phyloP scores from a whole-genome alignment of 2,113 vertebrate species.

The Apistogramma diplotaenia region DNA sequence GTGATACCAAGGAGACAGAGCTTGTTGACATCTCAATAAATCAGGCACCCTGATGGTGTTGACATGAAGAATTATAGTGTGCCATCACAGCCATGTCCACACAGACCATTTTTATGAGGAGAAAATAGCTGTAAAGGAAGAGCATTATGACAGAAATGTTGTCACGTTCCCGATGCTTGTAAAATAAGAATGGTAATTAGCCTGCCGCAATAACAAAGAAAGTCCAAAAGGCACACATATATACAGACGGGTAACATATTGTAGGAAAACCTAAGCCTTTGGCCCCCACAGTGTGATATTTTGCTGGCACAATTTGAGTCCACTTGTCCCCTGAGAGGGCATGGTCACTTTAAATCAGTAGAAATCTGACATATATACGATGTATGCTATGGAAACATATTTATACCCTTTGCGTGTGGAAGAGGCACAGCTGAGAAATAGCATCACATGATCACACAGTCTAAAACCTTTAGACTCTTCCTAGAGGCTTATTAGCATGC shows the following conservation, averaged over 20 bases:
- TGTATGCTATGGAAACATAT: background rate
- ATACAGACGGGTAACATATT: background rate
- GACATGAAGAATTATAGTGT: constrained; percentile 68
- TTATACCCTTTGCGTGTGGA: background rate
- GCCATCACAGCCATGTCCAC: constrained; percentile 47
- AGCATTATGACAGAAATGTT: constrained; percentile 27
- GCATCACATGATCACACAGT: constrained; percentile 10
- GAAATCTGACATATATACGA: background rate
- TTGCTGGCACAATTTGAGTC: background rate
- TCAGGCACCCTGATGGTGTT: constrained; percentile 59
- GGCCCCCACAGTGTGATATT: background rate
- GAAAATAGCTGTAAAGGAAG: constrained; percentile 37
- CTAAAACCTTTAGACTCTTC: constrained; percentile 12
- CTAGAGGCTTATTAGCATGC: constrained; percentile 55
- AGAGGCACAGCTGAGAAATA: constrained; percentile 29
- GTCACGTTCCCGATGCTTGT: background rate
- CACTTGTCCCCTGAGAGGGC: background rate
- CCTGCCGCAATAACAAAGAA: background rate
- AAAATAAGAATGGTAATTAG: constrained; percentile 38
- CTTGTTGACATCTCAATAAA: constrained; percentile 69
- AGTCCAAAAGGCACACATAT: background rate
- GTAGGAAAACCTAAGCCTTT: background rate
- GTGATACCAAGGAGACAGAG: constrained; percentile 65
- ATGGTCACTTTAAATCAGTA: background rate
- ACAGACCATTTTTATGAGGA: constrained; percentile 29